phyloP scores from a whole-genome alignment of 2,888 invertebrate genomes.

The Troides helena region DNA sequence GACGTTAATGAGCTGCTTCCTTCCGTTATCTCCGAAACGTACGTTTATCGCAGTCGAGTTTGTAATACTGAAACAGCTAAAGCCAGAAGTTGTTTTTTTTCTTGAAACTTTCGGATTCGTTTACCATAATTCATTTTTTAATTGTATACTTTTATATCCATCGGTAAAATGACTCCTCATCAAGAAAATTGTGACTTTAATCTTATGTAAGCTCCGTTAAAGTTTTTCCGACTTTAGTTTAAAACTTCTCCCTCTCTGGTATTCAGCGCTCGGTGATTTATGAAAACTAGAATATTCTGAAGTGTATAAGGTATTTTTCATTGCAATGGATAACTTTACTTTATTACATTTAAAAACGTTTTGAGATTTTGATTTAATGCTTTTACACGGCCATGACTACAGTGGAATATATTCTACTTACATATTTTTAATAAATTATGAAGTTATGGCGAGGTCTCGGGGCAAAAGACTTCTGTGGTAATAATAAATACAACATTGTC shows the following conservation, averaged over 20 bases:
- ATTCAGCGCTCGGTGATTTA: conserved; percentile 71
- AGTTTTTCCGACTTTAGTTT: conserved; percentile 69
- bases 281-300: conserved; percentile 70
- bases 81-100: conserved; percentile 45
- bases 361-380: conserved; percentile 33
- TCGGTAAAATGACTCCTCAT: conserved; percentile 66
- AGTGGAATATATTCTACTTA: background rate
- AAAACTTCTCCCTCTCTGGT: conserved; percentile 62
- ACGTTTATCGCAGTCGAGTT: conserved; percentile 63
- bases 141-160: conserved; percentile 60
- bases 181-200: conserved; percentile 74
- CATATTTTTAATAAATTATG: no score
- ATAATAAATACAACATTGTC: background rate
- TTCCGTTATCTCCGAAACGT: conserved; percentile 71
- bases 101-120: conserved; percentile 38
- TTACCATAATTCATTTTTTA: conserved; percentile 44
- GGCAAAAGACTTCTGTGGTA: background rate
- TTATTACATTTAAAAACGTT: conserved; percentile 55
- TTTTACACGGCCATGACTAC: conserved; percentile 12
- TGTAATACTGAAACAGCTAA: conserved; percentile 52
- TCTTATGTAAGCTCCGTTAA: conserved; percentile 66
- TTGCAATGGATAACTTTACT: conserved; percentile 55
- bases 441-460: no score
- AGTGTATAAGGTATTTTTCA: conserved; percentile 62
- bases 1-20: conserved; percentile 75